Evolutionary conservation across 2,113 vertebrate genomes (phyloP).

Genomic region (Perca schrenkii): DNA sequence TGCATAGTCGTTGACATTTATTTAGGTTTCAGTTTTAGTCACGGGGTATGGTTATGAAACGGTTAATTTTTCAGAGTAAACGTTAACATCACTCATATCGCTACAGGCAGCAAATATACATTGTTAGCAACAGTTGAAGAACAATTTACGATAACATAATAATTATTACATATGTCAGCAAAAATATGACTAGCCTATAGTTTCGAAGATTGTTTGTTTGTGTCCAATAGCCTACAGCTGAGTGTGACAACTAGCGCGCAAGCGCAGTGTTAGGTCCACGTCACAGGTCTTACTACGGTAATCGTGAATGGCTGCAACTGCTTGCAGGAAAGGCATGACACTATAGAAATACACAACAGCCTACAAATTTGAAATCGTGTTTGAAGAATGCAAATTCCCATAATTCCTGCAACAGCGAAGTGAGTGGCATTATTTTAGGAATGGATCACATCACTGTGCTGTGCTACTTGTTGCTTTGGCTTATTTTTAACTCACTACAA

Average conservation of each 20-base stretch:
- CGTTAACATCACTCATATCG: too few relatives aligned
- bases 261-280: background rate
- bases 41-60: background rate
- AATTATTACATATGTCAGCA: too few relatives aligned
- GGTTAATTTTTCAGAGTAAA: background rate
- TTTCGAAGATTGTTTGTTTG: background rate
- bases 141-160: too few relatives aligned
- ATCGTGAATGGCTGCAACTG: background rate
- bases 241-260: constrained; percentile 5
- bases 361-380: background rate
- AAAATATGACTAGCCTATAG: too few relatives aligned
- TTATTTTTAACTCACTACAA: background rate
- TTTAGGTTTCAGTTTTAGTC: background rate
- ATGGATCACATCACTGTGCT: background rate
- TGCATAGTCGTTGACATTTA: background rate
- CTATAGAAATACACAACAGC: background rate
- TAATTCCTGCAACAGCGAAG: constrained; percentile 10
- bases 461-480: background rate
- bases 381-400: constrained; percentile 14
- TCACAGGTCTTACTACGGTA: background rate
- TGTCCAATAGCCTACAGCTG: background rate
- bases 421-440: background rate
- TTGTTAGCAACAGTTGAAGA: fast-evolving
- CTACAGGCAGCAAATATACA: background rate
- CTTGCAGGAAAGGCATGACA: background rate